These are phyloP conservation scores for Pterois miles DNA, from an alignment of 2,797 vertebrate genomes.

Conservation along the genomic window DNA sequence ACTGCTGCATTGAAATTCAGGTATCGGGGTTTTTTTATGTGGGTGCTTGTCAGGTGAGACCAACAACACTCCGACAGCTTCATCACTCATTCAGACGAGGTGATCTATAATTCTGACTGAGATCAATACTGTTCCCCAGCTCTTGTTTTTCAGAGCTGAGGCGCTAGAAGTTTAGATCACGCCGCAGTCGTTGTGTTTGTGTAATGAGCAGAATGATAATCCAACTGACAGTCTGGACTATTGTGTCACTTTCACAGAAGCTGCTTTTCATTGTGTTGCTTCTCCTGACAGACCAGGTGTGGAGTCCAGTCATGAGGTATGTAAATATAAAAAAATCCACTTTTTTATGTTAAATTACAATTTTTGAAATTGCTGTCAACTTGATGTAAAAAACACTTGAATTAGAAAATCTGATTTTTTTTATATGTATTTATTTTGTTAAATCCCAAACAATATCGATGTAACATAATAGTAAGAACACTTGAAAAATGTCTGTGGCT, in stretches of 20 bases:
- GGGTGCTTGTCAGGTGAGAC: conserved; percentile 65
- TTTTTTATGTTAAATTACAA: neutral
- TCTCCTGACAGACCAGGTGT: neutral
- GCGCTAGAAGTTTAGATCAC: conserved; percentile 39
- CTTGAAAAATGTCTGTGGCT: neutral
- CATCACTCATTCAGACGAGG: conserved; percentile 77
- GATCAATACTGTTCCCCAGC: conserved; percentile 72
- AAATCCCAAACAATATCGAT: neutral
- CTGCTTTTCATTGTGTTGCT: conserved; percentile 24
- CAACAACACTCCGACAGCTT: conserved; percentile 68
- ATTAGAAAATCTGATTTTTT: neutral
- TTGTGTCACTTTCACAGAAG: conserved; percentile 9
- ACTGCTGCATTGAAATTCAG: conserved; percentile 26
- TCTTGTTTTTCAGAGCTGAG: conserved; percentile 52
- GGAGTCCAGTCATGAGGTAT: neutral
- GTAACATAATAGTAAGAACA: neutral
- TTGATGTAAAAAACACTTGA: neutral
- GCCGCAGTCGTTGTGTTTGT: conserved; percentile 25
- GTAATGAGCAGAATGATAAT: conserved; percentile 34
- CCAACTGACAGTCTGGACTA: conserved; percentile 4
- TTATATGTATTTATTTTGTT: neutral
- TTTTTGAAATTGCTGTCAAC: neutral
- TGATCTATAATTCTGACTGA: conserved; percentile 77
- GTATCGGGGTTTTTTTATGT: conserved; percentile 50
- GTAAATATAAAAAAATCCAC: too few species aligned